Evolutionary conservation across 2,888 invertebrate genomes (phyloP).

Genomic region (Caenorhabditis macrosperma): DNA sequence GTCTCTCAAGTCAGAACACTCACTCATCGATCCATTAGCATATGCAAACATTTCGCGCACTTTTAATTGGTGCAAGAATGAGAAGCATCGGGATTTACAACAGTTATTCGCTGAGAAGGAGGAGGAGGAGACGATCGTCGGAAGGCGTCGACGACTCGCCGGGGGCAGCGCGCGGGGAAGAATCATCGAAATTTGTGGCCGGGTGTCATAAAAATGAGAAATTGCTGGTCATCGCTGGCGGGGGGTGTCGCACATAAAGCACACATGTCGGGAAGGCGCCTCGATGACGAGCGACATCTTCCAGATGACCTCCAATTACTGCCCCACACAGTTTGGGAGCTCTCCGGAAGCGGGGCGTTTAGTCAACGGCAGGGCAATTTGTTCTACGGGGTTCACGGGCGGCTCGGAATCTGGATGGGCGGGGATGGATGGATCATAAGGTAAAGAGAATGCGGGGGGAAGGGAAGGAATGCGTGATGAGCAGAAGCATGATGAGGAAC

Average conservation of each 20-base stretch:
- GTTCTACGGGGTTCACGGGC: slow-evolving; percentile 11
- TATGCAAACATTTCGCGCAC: slow-evolving; percentile 54
- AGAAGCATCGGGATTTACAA: slow-evolving; percentile 41
- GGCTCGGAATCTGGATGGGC: background rate
- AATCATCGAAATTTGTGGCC: slow-evolving; percentile 57
- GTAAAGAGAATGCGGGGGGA: slow-evolving; percentile 1
- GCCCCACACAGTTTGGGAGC: slow-evolving; percentile 16
- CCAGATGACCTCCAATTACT: slow-evolving; percentile 58
- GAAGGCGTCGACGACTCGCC: background rate
- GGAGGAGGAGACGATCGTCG: background rate
- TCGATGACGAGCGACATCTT: slow-evolving; percentile 47
- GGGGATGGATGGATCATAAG: background rate
- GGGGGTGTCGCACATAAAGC: slow-evolving; percentile 45
- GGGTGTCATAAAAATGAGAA: slow-evolving; percentile 56
- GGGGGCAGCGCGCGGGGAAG: too few species aligned
- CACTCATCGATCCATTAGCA: slow-evolving; percentile 38
- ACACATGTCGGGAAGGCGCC: slow-evolving; percentile 56
- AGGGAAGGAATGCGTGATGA: background rate
- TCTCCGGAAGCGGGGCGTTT: slow-evolving; percentile 9
- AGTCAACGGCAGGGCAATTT: slow-evolving; percentile 9
- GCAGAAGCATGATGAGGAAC: background rate
- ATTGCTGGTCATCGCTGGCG: slow-evolving; percentile 51
- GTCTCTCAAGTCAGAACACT: slow-evolving; percentile 9
- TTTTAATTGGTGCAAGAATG: slow-evolving; percentile 27
- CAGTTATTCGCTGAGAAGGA: slow-evolving; percentile 11